phyloP scores from a whole-genome alignment of 1,140 invertebrate species.

The Heliconius hewitsoni region DNA sequence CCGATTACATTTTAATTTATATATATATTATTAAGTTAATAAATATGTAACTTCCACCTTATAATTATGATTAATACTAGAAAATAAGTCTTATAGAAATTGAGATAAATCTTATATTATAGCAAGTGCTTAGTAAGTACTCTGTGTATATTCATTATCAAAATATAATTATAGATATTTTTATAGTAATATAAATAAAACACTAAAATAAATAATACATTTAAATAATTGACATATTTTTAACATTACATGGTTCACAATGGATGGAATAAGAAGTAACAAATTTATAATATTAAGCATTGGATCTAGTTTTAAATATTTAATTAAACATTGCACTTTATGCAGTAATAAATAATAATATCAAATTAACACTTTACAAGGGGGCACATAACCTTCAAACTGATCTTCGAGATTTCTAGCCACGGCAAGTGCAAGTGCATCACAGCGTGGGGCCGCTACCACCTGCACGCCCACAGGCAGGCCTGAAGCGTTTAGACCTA shows the following conservation, averaged over 20 bases:
- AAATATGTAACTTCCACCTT: not conserved
- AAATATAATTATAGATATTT: not conserved
- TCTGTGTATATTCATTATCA: not conserved
- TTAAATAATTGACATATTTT: too few species aligned
- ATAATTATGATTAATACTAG: slow-evolving; percentile 1
- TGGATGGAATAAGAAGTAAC: too few species aligned
- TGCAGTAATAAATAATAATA: not conserved
- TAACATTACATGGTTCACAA: too few species aligned
- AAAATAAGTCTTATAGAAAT: slow-evolving; percentile 3
- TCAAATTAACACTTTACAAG: slow-evolving; percentile 61
- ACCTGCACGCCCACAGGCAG: slow-evolving; percentile 92
- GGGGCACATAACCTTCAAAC: slow-evolving; percentile 92
- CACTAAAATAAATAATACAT: too few species aligned
- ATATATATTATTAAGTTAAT: too few species aligned
- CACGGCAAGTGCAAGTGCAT: slow-evolving; percentile 90
- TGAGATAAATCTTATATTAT: not conserved
- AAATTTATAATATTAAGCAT: too few species aligned
- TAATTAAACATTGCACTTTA: too few species aligned
- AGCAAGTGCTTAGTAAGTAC: slow-evolving; percentile 28
- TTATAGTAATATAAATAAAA: not conserved
- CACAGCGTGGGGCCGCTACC: slow-evolving; percentile 88
- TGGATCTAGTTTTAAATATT: too few species aligned
- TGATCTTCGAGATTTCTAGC: slow-evolving; percentile 89
- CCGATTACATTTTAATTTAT: not conserved
- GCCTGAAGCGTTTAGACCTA: slow-evolving; percentile 88